These are phyloP conservation scores for Hylaea fasciaria DNA, from an alignment of 2,888 invertebrate species.

Conservation along the genomic window DNA sequence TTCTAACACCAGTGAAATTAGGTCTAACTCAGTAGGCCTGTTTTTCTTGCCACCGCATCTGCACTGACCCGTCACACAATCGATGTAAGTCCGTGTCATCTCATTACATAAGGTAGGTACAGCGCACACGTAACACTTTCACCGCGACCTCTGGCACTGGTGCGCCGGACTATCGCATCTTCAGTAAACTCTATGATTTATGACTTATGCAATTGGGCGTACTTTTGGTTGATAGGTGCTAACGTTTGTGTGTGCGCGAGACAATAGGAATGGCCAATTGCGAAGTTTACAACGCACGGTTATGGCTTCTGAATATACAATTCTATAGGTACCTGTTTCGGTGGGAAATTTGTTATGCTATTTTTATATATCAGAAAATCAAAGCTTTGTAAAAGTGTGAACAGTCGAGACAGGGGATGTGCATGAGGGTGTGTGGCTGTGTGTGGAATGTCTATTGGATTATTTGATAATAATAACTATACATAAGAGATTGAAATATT, in stretches of 20 bases:
- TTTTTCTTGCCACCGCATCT: conserved; percentile 30
- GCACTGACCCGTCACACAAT: conserved; percentile 30
- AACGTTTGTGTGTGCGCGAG: conserved; percentile 9
- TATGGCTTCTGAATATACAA: no score
- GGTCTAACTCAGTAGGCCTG: conserved; percentile 13
- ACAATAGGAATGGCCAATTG: no score
- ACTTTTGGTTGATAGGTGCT: conserved; percentile 22
- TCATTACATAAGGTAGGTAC: conserved; percentile 26
- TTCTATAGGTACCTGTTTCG: no score
- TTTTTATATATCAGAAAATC: no score
- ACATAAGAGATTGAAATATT: no score
- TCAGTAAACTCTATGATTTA: conserved; percentile 22
- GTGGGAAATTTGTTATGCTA: no score
- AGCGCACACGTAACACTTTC: conserved; percentile 27
- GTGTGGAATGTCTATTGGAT: no score
- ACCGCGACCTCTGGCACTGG: conserved; percentile 28
- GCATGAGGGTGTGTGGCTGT: no score
- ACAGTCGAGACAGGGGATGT: no score
- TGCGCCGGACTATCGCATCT: conserved; percentile 25
- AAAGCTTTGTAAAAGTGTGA: no score
- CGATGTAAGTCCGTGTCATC: conserved; percentile 22
- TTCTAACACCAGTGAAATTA: conserved; percentile 23
- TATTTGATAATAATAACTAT: no score
- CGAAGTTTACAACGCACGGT: no score
- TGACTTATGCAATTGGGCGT: conserved; percentile 25